phyloP scores from a whole-genome alignment of 2,797 vertebrate species.

The Darevskia nairensis region DNA sequence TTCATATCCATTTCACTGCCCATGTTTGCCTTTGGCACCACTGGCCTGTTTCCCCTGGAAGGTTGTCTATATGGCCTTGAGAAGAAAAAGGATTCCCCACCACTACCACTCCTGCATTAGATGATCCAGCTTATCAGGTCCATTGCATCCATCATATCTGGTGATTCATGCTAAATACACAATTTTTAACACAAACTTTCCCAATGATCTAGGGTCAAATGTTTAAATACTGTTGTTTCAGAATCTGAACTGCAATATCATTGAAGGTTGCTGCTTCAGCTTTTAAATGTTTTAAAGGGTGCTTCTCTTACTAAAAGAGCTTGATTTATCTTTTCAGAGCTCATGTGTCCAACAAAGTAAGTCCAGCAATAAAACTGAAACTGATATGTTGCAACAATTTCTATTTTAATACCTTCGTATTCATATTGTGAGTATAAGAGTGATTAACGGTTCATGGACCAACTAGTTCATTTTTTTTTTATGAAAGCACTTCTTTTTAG shows the following conservation, averaged over 20 bases:
- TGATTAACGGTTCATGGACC: constrained; percentile 54
- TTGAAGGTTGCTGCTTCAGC: not conserved
- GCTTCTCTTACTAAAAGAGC: constrained; percentile 30
- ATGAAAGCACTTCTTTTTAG: constrained; percentile 63
- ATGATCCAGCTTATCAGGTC: not conserved
- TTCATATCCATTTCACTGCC: no score
- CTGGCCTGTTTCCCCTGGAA: no score
- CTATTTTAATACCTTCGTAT: constrained; percentile 48
- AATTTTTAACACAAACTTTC: not conserved
- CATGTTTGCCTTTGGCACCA: no score
- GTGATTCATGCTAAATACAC: not conserved
- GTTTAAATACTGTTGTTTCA: not conserved
- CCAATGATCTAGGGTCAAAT: not conserved
- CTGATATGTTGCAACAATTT: constrained; percentile 14
- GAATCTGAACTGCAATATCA: no score
- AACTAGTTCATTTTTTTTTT: constrained; percentile 59
- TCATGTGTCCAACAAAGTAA: constrained; percentile 35
- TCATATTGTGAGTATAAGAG: constrained; percentile 50
- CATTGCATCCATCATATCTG: not conserved
- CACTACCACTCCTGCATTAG: not conserved
- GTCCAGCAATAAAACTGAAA: constrained; percentile 39
- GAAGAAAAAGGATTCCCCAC: not conserved
- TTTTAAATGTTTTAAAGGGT: constrained; percentile 34
- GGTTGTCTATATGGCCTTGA: not conserved
- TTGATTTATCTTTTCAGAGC: not conserved